Base-by-base conservation (phyloP, 2,113 vertebrate genomes). In the Ornithorhynchus anatinus region DNA sequence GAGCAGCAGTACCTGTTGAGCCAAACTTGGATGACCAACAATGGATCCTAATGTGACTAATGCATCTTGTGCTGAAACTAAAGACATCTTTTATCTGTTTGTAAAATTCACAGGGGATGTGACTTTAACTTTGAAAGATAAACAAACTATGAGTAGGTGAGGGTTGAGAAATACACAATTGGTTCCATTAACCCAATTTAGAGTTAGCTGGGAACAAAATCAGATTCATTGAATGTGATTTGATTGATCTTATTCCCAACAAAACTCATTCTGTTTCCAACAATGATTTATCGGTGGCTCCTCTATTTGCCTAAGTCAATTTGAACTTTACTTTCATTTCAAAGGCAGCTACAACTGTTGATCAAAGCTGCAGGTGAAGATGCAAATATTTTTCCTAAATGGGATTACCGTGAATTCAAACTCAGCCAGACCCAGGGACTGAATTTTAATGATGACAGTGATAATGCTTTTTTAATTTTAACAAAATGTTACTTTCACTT, bases 1-100 rank as follows among this genome's bases (percentile, higher is more conserved):
- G n/a, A n/a, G 75, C 80, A 85, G 66, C 79, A 63, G 48, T 88
- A 47, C 75, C 80, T 78, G 59, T 81, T 51, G 81, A 81, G 77
- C 66, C 75, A 61, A 77, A 38, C 16, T 0, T 67, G 61, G 70
- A 1, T 8, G 76, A 69, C 77, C 72, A 84, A 88, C 86, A 86
- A 86, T 75, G 47, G 75, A 61, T 67, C 64, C 62, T 66, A 83
- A 57, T 29, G 53, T 68, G 54, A 75, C 79, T 79, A 77, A 77
- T 77, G 66, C 77, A 50, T 50, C 59, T 62, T 70, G 79, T 44
- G 69, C 72, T 66, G 75, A 65, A 3, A 20, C 27, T 5, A 3
- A 1, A 17, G 62, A 43, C 66, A 51, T 53, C 78, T 69, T 75
- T 50, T 61, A 19, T 35, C 38, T 19, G 23, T 17, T 4, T 33